Conservation (phyloP, 2,888 invertebrate genomes). For the Dasysyrphus tricinctus region DNA sequence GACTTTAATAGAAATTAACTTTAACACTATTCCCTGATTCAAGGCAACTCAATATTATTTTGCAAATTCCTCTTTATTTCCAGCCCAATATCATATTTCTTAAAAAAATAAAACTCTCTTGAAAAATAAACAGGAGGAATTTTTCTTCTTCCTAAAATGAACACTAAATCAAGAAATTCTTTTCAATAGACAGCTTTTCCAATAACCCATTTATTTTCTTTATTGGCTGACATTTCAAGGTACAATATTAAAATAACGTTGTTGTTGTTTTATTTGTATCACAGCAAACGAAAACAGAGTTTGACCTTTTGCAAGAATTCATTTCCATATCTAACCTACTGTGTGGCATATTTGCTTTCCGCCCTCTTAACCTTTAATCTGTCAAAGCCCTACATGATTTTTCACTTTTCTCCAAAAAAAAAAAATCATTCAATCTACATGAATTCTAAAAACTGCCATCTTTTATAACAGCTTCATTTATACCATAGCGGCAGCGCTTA, state of each 20-base stretch:
- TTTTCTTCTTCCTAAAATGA: constrained; percentile 3
- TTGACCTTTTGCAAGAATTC: constrained; percentile 23
- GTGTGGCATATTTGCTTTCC: not conserved
- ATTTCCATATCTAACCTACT: not conserved
- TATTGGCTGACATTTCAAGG: constrained; percentile 29
- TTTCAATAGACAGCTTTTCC: constrained; percentile 30
- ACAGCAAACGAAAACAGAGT: not conserved
- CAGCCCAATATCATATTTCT: not conserved
- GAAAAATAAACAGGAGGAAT: not conserved
- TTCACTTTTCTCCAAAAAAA: not conserved
- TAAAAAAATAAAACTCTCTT: not conserved
- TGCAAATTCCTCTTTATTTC: not conserved
- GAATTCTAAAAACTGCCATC: not conserved
- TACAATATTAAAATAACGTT: no score
- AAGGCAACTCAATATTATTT: not conserved
- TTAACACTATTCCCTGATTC: not conserved
- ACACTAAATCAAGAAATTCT: constrained; percentile 28
- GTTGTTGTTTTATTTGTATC: not conserved
- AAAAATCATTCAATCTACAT: not conserved
- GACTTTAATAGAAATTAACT: not conserved
- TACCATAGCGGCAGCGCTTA: not conserved
- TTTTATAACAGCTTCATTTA: not conserved
- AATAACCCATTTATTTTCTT: constrained; percentile 33
- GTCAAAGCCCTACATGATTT: constrained; percentile 18
- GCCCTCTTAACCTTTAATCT: constrained; percentile 3